These are phyloP conservation scores for Tapirus indicus DNA, from an alignment of 2,797 vertebrate species.

Conservation along the genomic window DNA sequence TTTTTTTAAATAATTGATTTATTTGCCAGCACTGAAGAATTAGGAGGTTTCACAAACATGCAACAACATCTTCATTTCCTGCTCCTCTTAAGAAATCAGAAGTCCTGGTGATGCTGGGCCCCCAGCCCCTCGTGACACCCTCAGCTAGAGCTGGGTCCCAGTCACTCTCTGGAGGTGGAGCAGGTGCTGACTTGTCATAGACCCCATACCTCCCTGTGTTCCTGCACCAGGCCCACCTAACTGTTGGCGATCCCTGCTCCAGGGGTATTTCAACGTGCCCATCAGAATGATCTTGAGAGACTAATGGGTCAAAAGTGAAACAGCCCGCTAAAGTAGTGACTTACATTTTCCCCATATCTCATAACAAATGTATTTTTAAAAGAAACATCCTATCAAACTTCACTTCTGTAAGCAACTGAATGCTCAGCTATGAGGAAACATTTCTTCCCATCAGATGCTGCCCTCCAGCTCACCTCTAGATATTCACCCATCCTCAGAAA, in stretches of 20 bases:
- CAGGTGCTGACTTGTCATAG: not conserved
- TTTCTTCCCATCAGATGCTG: not conserved
- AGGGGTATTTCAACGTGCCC: not conserved
- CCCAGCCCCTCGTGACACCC: not conserved
- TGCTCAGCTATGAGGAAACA: not conserved
- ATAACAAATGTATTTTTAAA: not conserved
- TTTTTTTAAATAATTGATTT: not conserved
- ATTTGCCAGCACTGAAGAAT: not conserved
- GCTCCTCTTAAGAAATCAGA: not conserved
- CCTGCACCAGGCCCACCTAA: not conserved
- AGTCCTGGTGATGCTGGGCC: not conserved
- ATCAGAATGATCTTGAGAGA: not conserved
- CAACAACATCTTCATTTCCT: not conserved
- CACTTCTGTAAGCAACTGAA: not conserved
- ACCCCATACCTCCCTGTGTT: no score
- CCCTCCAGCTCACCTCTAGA: no score
- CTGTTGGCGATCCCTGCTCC: not conserved
- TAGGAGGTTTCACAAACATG: not conserved
- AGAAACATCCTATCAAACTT: not conserved
- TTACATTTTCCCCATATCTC: not conserved
- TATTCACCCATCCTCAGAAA: not conserved
- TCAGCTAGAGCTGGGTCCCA: fast-evolving
- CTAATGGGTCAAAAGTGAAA: not conserved
- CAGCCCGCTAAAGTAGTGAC: not conserved
- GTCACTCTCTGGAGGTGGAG: not conserved